Conservation (phyloP, 2,113 vertebrate genomes). For the Cinclus cinclus region DNA sequence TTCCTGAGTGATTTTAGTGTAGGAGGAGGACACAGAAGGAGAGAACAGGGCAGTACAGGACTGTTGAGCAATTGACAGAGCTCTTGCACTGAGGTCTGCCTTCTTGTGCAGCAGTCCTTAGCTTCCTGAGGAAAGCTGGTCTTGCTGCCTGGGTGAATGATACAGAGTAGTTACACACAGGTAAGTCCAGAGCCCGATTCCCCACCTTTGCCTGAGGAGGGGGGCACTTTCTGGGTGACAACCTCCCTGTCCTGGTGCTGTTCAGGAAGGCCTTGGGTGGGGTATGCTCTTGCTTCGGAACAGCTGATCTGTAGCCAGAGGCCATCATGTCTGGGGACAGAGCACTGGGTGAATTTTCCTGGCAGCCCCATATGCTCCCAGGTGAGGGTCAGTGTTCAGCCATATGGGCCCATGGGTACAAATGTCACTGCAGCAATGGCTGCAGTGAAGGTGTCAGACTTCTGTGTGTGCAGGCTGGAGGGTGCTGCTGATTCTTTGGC, state of each 20-base stretch:
- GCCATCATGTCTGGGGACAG: not conserved
- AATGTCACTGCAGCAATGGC: not conserved
- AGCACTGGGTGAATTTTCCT: not conserved
- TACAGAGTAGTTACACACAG: fast-evolving
- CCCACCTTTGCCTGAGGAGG: not conserved
- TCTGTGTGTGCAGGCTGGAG: not conserved
- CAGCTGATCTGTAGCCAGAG: not conserved
- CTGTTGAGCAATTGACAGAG: not conserved
- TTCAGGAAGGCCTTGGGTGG: not conserved
- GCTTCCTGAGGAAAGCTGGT: not conserved
- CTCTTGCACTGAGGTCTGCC: not conserved
- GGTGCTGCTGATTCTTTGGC: not conserved
- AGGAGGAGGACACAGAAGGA: not conserved
- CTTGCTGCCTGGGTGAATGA: fast-evolving
- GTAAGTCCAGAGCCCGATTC: not conserved
- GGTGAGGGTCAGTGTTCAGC: not conserved
- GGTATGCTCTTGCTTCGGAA: not conserved
- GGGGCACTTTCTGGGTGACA: fast-evolving
- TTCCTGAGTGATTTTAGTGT: not conserved
- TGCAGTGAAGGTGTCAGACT: not conserved
- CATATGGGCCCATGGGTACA: not conserved
- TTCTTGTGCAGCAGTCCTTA: not conserved
- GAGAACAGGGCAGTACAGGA: not conserved
- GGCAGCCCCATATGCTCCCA: not conserved
- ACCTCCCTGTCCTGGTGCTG: not conserved